Evolutionary conservation across 2,797 vertebrate species (phyloP), one percentile per base, ranked within the genome.

Genomic region (Melanotaenia parkinsoni): DNA sequence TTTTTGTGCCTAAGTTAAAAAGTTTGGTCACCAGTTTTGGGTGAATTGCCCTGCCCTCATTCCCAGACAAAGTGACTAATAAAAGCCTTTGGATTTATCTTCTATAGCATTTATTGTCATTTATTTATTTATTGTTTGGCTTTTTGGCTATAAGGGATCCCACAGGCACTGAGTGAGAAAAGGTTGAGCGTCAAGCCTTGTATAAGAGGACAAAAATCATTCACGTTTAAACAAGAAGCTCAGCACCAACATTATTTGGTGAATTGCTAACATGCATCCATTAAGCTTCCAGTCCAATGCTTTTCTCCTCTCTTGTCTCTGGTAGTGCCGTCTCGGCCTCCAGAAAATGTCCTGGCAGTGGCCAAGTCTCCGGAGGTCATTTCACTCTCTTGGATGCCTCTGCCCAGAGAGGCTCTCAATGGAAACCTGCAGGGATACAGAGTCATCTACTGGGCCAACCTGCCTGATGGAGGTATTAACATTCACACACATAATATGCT

Each of bases 391-490:
- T 99, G 98, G 98, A 96, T 97, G 73, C 95, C 96, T 0, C 89
- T 98, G 54, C 95, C 97, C 20, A 96, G 97, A 90, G 98, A 99
- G 76, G 95, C 97, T 20, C 94, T 99, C 72, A 99, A 99, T 0
- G 98, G 98, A 40, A 98, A 98, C 93, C 96, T 99, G 66, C 97
- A 98, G 90, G 98, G 98, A 28, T 99, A 98, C 93, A 92, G 97
- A 66, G 96, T 99, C 81, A 99, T 99, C 86, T 99, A 97, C 94
- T 99, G 97, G 97, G 97, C 98, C 82, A 99, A 99, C 85, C 96
- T 99, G 87, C 95, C 96, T 70, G 98, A 99, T 0, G 98, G 98
- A 96, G 98, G 98, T 99, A 89, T 35, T 0, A 43, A 24, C 53
- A 71, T 0, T n/a, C 30, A 12, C 26, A 43, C 20, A 3, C 18